Base-by-base conservation (phyloP, 2,888 invertebrate genomes). In the Parelbella ahira region DNA sequence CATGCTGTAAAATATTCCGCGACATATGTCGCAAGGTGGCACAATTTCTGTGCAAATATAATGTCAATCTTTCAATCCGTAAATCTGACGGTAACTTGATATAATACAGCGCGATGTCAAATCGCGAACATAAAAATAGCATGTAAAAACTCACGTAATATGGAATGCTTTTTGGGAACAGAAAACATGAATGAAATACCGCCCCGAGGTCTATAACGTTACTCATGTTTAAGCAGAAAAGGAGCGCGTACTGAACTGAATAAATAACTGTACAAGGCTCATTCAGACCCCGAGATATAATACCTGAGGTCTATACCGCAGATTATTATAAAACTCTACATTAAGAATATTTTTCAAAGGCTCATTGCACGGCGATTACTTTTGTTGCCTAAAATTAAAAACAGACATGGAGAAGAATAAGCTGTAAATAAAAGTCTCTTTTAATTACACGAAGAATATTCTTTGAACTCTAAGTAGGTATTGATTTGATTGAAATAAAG, bases 261-360 rank as follows among this genome's bases (percentile, higher is more conserved):
- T 36, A 36, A 18, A 36, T 36, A 21, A 23, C 13, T 23, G 28
- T 29, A n/a, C 7, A 12, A 32, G 4, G 13, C 7, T 23, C 13
- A 33, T 28, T 15, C 28, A 28, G 51, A 58, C 50, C 52, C 58
- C 54, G 45, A 52, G 52, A 49, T 54, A 58, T 56, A 60, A 54
- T 56, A 61, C 50, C 48, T n/a, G n/a, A n/a, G n/a, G n/a, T n/a
- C n/a, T n/a, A n/a, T n/a, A n/a, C n/a, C n/a, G n/a, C n/a, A n/a
- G n/a, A n/a, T n/a, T n/a, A n/a, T n/a, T n/a, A n/a, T n/a, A n/a
- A n/a, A n/a, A n/a, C n/a, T n/a, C n/a, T n/a, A n/a, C n/a, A n/a
- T n/a, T n/a, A n/a, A n/a, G n/a, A n/a, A n/a, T n/a, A n/a, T n/a
- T n/a, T n/a, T n/a, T n/a, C n/a, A n/a, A n/a, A n/a, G n/a, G n/a